Evolutionary conservation across 2,888 invertebrate species (phyloP), one percentile per base, ranked within the genome.

Genomic region (Drosophila incognita): DNA sequence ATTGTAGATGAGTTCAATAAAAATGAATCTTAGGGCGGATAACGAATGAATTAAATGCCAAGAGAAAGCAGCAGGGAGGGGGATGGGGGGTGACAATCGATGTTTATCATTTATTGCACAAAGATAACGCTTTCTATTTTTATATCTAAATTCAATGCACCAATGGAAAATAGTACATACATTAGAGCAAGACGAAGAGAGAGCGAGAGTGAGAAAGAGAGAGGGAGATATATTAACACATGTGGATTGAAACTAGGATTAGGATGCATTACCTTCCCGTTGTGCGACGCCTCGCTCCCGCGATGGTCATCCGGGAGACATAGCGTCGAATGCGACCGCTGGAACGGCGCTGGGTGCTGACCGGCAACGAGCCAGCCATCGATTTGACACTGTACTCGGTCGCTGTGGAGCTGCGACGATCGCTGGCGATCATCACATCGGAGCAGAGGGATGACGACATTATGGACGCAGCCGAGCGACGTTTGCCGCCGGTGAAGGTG

Each of bases 361-460:
- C 79, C 62, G 61, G 82, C 74, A 40, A 49, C 11, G 81, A 75
- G 4, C 75, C 82, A 40, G 84, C 63, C 18, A 74, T 75, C 38
- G 91, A 90, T 13, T 90, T 90, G 11, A 82, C 79, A 73, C 92
- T 92, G 63, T 90, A 91, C 52, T 93, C 93, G 18, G 93, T 92
- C 40, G 91, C 82, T 18, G 92, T 92, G 61, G 93, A 93, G 46
- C 92, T 92, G 48, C 93, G 91, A n/a, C 92, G 87, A 83, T 93
- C 93, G 69, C 92, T 90, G 65, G 87, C 87, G 74, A 90, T 72
- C 67, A 87, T 81, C 4, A 92, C 81, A 71, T 93, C 93, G 33
- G 93, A 93, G 79, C 92, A 92, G 75, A 93, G 83, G 1, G 93
- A 93, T 8, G 93, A 92, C 36, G 93, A 93, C 38, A 93, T 89